Evolutionary conservation across 1,140 invertebrate genomes (phyloP), one percentile per base, ranked within the genome.

Genomic region (Heliconius melpomene): DNA sequence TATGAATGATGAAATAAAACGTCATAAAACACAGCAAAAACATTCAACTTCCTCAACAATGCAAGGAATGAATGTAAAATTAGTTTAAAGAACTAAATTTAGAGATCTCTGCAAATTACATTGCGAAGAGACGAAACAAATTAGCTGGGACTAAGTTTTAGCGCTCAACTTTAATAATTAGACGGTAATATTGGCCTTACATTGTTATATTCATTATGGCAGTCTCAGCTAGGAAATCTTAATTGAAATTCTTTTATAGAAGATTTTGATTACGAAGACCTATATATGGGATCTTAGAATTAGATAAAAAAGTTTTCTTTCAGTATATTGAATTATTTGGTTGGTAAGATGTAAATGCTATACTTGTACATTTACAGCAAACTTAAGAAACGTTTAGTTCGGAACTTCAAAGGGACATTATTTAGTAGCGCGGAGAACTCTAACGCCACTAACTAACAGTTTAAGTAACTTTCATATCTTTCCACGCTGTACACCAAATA

Each of bases 131-230:
- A 75, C 73, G 78, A 79, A 79, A 79, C 78, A 72, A 79, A 75
- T 79, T 75, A 75, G 78, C 78, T 26, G 73, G 60, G 78, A 46
- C 78, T 75, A 79, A 79, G 57, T 77, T 77, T 70, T 77, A 50
- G 78, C 78, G 73, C 32, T 75, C 26, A 79, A 79, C 78, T 79
- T 79, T 75, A 29, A 29, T 75, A 79, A 79, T 75, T 79, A 75
- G 73, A 26, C 66, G 75, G 57, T 77, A 46, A 77, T 77, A 77
- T 77, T 71, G 38, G 38, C 71, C 7, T 72, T 72, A 36, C 29
- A 38, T 72, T 72, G 29, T 72, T 72, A 72, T 72, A 72, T 72
- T 40, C 29, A 72, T 72, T 72, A n/a, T 29, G 23, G 60, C 26
- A 29, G 60, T 29, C 2, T 66, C 23, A 29, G 60, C 9, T 29